Evolutionary conservation across 1,140 invertebrate genomes (phyloP), one percentile per base, ranked within the genome.

Genomic region (Telenomus remus): DNA sequence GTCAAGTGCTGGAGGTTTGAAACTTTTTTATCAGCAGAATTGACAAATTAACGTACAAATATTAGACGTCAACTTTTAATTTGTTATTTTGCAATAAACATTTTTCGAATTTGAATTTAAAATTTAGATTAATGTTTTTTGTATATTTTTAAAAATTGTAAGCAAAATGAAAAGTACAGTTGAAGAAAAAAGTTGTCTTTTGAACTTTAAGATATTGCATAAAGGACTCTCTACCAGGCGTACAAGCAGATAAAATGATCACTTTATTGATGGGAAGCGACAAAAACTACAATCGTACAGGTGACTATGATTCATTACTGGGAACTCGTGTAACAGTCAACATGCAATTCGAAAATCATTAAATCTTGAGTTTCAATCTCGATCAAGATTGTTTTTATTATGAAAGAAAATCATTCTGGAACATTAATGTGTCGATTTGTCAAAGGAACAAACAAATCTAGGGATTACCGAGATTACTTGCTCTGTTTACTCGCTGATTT

Each of bases 1-100:
- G 53, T 72, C 10, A 69, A 75, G 53, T 80, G 78, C 46, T 76
- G 65, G 59, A 77, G 66, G 78, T 80, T 44, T 10, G 64, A 6
- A 27, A n/a, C n/a, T n/a, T 59, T 47, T 61, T 44, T 53, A 19
- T 49, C n/a, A n/a, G n/a, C n/a, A n/a, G n/a, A n/a, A n/a, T n/a
- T n/a, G n/a, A n/a, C n/a, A n/a, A n/a, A n/a, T n/a, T n/a, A n/a
- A n/a, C n/a, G n/a, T n/a, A n/a, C n/a, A n/a, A n/a, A n/a, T n/a
- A n/a, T n/a, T n/a, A n/a, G n/a, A n/a, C n/a, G n/a, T n/a, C n/a
- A n/a, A n/a, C n/a, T n/a, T n/a, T n/a, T 14, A 19, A 47, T 47
- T 2, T 47, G 5, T 16, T 15, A 47, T 19, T 47, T 47, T 14
- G 46, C 13, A 6, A 6, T 35, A 11, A 7, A 49, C 19, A 49